Percentiles rank a stretch among this genome's conserved stretches.
phyloP scores from a whole-genome alignment of 2,888 invertebrate species.

The Sussaba pulchella region DNA sequence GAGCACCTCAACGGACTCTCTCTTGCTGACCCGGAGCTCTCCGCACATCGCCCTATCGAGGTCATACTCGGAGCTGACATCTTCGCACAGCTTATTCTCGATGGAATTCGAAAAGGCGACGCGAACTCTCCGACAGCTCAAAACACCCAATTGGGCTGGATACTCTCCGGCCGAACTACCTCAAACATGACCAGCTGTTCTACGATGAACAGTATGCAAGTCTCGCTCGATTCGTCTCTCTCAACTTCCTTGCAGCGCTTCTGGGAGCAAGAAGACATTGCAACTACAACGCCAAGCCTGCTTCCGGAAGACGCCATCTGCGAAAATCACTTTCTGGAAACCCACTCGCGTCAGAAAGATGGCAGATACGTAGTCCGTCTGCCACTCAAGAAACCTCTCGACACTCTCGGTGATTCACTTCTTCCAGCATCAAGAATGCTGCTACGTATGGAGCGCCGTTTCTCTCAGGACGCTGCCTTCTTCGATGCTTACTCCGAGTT shows the following conservation, averaged over 20 bases:
- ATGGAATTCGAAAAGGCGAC: slow-evolving; percentile 22
- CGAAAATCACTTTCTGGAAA: slow-evolving; percentile 11
- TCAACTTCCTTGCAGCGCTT: not conserved
- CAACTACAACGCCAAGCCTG: not conserved
- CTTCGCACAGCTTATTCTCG: slow-evolving; percentile 9
- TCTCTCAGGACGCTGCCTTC: not conserved
- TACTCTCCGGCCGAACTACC: slow-evolving; percentile 12
- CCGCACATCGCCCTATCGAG: not conserved
- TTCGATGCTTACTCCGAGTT: not conserved
- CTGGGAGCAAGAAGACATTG: slow-evolving; percentile 12
- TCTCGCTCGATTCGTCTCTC: not conserved
- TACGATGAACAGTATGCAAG: not conserved
- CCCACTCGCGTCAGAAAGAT: not conserved
- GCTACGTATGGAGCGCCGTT: slow-evolving; percentile 8
- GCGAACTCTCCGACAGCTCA: slow-evolving; percentile 16
- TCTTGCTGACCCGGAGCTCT: not conserved
- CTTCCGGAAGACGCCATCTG: not conserved
- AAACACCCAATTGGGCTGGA: slow-evolving; percentile 42
- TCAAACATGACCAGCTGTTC: not conserved
- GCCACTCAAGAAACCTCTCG: slow-evolving; percentile 12
- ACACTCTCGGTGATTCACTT: slow-evolving; percentile 2
- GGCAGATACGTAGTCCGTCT: slow-evolving; percentile 46
- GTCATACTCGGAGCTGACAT: slow-evolving; percentile 31
- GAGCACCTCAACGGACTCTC: not conserved
- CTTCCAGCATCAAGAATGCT: not conserved